phyloP scores from a whole-genome alignment of 2,888 invertebrate species.

The Dichetophora obliterata region DNA sequence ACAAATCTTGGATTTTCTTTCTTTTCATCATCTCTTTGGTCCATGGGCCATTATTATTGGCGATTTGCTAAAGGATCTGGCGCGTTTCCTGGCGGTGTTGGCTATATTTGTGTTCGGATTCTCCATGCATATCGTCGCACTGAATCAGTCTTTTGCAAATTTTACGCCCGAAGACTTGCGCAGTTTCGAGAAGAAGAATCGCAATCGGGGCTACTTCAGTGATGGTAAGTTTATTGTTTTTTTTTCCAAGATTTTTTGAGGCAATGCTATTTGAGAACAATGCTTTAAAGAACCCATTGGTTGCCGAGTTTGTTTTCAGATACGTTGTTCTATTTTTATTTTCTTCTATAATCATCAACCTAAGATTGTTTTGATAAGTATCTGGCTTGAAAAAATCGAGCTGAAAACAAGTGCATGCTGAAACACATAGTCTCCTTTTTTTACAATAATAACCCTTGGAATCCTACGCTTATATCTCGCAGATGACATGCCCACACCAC shows the following conservation, averaged over 20 bases:
- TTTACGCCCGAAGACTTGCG: conserved; percentile 75
- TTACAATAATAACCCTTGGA: conserved; percentile 20
- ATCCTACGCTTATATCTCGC: conserved; percentile 37
- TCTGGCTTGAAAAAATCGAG: conserved; percentile 61
- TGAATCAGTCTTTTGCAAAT: conserved; percentile 93
- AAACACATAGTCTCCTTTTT: conserved; percentile 43
- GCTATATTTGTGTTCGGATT: conserved; percentile 99
- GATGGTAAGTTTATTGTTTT: conserved; percentile 76
- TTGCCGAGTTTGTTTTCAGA: neutral
- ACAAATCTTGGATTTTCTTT: conserved; percentile 96
- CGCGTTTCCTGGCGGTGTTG: conserved; percentile 96
- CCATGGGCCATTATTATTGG: conserved; percentile 99
- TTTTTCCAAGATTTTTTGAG: neutral
- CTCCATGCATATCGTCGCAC: conserved; percentile 95
- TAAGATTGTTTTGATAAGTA: conserved; percentile 67
- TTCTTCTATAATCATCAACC: conserved; percentile 36
- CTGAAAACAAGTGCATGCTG: conserved; percentile 63
- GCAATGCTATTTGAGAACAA: neutral
- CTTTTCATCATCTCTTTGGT: conserved; percentile 98
- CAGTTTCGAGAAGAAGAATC: conserved; percentile 72
- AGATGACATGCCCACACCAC: conserved; percentile 67
- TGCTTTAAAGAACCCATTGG: neutral
- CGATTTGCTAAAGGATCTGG: conserved; percentile 91
- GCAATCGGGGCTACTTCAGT: conserved; percentile 74
- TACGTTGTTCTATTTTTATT: neutral